phyloP scores from a whole-genome alignment of 1,140 invertebrate species.

The Achatina immaculata region DNA sequence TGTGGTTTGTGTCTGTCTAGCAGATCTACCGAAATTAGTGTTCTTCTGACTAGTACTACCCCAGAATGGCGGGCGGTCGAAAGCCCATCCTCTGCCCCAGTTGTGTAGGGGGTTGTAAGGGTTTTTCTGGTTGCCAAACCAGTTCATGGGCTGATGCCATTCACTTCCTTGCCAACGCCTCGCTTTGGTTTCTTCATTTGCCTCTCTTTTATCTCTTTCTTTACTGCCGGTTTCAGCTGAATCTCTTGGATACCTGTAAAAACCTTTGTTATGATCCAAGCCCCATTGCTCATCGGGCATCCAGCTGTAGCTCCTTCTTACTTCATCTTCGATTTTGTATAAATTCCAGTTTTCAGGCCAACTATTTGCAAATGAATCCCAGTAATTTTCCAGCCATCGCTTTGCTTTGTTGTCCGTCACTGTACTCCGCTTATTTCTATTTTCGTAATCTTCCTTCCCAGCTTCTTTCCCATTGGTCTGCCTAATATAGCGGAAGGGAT shows the following conservation, averaged over 20 bases:
- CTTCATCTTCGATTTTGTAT: background rate
- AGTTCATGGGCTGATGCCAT: background rate
- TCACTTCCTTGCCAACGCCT: conserved; percentile 1
- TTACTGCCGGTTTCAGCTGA: background rate
- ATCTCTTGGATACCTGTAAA: background rate
- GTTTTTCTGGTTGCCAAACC: background rate
- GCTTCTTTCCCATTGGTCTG: too few species aligned
- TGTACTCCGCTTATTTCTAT: background rate
- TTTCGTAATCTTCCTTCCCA: background rate
- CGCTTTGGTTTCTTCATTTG: background rate
- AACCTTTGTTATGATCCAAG: background rate
- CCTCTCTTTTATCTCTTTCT: background rate
- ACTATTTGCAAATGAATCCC: background rate
- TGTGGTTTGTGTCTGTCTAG: background rate
- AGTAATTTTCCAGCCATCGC: background rate
- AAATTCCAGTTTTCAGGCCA: background rate
- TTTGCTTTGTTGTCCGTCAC: background rate
- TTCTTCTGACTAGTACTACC: background rate
- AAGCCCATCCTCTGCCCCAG: background rate
- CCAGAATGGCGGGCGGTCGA: background rate
- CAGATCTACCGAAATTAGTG: background rate
- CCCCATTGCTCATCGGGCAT: background rate
- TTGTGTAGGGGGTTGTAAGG: background rate
- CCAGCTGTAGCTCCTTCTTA: background rate
- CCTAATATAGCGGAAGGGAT: background rate